Conservation (phyloP, 2,113 vertebrate species). For the Pelvicachromis taeniatus region DNA sequence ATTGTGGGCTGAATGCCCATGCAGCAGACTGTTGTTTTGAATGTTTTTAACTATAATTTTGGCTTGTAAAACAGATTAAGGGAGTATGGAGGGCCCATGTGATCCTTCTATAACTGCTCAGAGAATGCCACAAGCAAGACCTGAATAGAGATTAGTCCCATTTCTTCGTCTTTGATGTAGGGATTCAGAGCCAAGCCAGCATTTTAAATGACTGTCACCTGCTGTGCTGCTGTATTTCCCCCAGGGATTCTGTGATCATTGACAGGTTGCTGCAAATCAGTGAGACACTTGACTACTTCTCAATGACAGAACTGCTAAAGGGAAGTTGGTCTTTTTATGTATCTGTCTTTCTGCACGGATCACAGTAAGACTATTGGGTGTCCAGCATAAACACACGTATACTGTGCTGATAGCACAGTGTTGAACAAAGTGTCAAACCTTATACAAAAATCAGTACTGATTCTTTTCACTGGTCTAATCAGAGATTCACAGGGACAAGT, state of each 20-base stretch:
- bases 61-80: neutral
- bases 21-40: neutral
- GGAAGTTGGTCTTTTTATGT: slow-evolving; percentile 5
- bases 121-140: slow-evolving; percentile 43
- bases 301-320: slow-evolving; percentile 17
- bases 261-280: slow-evolving; percentile 50
- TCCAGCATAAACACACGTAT: neutral
- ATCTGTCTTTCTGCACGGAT: slow-evolving; percentile 2
- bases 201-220: slow-evolving; percentile 63
- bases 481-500: neutral
- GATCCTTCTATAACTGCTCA: slow-evolving; percentile 34
- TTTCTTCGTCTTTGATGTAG: slow-evolving; percentile 55
- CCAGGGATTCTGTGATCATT: slow-evolving; percentile 55
- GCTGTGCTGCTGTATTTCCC: slow-evolving; percentile 55
- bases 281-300: slow-evolving; percentile 44
- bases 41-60: slow-evolving; percentile 13
- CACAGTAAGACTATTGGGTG: slow-evolving; percentile 1
- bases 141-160: slow-evolving; percentile 50
- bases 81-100: slow-evolving; percentile 17
- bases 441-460: neutral
- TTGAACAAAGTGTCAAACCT: neutral
- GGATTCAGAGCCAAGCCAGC: slow-evolving; percentile 40
- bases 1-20: neutral
- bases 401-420: neutral
- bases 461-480: neutral